Conservation (phyloP, 2,888 invertebrate species). For the Imbricaverruca yamaguchii region DNA sequence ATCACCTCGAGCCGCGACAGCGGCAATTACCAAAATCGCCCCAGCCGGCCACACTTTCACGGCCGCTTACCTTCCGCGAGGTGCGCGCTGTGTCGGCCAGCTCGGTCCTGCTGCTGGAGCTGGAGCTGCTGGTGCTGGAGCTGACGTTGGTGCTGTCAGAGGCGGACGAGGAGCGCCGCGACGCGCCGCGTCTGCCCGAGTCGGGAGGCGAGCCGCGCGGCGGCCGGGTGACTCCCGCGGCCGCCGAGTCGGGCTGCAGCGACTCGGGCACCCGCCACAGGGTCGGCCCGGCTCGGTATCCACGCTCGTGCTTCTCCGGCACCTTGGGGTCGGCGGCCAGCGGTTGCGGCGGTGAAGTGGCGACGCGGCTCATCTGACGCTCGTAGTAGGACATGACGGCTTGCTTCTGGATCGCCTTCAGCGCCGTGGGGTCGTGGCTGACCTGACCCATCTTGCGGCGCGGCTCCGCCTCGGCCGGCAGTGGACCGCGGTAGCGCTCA, state of each 20-base stretch:
- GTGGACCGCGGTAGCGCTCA: not conserved
- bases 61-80: too few species aligned
- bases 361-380: slow-evolving; percentile 46
- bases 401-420: slow-evolving; percentile 74
- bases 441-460: slow-evolving; percentile 40
- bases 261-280: slow-evolving; percentile 13
- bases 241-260: slow-evolving; percentile 12
- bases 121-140: not conserved
- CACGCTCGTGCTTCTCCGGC: slow-evolving; percentile 17
- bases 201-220: not conserved
- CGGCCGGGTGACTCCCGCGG: not conserved
- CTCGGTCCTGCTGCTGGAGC: not conserved
- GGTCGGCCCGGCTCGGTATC: slow-evolving; percentile 6
- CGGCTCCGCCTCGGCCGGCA: slow-evolving; percentile 50
- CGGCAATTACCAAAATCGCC: too few species aligned
- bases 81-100: too few species aligned
- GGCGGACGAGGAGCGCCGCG: not conserved
- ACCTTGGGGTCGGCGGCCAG: slow-evolving; percentile 13
- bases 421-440: slow-evolving; percentile 45
- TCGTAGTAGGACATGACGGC: slow-evolving; percentile 73
- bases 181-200: not conserved
- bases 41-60: too few species aligned
- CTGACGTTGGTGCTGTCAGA: not conserved
- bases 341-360: slow-evolving; percentile 14
- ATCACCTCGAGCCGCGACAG: too few species aligned